phyloP scores from a whole-genome alignment of 2,797 vertebrate species.

The Aulostomus chinensis region DNA sequence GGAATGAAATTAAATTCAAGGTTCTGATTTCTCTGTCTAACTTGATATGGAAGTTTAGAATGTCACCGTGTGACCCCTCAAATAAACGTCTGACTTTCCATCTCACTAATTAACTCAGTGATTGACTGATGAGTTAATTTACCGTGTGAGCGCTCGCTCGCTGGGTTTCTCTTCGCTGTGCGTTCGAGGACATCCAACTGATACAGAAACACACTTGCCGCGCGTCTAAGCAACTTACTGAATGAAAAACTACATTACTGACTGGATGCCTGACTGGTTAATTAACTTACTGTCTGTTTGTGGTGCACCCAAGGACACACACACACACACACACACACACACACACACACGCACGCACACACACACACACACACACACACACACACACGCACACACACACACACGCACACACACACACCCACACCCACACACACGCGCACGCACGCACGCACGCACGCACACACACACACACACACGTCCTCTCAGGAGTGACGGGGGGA shows the following conservation, averaged over 20 bases:
- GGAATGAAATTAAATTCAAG: too few species aligned
- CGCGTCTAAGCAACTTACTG: constrained; percentile 40
- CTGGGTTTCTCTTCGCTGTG: constrained; percentile 14
- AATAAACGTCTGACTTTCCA: constrained; percentile 20
- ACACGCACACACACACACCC: constrained; percentile 27
- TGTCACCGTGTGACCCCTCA: constrained; percentile 7
- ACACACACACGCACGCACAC: constrained; percentile 28
- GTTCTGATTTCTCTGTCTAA: too few species aligned
- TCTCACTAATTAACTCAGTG: constrained; percentile 23
- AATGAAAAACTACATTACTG: constrained; percentile 52
- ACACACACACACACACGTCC: constrained; percentile 11
- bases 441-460: constrained; percentile 29
- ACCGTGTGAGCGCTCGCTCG: constrained; percentile 1
- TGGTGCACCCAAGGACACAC: constrained; percentile 62
- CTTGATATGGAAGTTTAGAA: too few species aligned
- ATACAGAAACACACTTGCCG: constrained; percentile 30
- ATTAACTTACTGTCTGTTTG: constrained; percentile 66
- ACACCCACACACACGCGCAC: too few species aligned
- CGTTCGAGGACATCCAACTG: constrained; percentile 45
- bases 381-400: constrained; percentile 63
- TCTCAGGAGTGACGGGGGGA: constrained; percentile 59
- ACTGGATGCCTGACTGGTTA: constrained; percentile 57
- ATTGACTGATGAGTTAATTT: constrained; percentile 36
- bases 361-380: constrained; percentile 14
- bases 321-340: constrained; percentile 30